Percentiles rank a stretch among this genome's conserved stretches.
These are phyloP conservation scores for Volucella inanis DNA, from an alignment of 2,888 invertebrate genomes.

Conservation along the genomic window DNA sequence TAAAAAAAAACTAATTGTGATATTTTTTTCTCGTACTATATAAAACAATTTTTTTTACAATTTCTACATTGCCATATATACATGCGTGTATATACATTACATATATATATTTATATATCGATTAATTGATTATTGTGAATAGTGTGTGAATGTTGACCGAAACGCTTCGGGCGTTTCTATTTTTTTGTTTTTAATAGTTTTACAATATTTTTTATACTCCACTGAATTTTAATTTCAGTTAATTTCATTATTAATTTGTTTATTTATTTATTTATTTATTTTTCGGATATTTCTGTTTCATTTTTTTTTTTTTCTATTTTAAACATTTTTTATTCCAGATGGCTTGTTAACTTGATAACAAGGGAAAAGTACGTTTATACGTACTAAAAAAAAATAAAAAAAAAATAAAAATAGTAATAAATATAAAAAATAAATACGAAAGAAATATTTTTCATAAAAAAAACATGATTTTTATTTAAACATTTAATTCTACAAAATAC, in stretches of 20 bases:
- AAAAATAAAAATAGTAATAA: slow-evolving; percentile 53
- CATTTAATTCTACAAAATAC: too few relatives aligned
- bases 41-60: slow-evolving; percentile 45
- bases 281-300: slow-evolving; percentile 59
- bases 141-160: slow-evolving; percentile 68
- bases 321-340: slow-evolving; percentile 71
- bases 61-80: slow-evolving; percentile 66
- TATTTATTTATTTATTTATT: slow-evolving; percentile 51
- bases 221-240: slow-evolving; percentile 49
- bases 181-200: slow-evolving; percentile 41
- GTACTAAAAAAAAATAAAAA: slow-evolving; percentile 57
- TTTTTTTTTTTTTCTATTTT: slow-evolving; percentile 50
- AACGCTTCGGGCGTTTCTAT: slow-evolving; percentile 28
- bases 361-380: slow-evolving; percentile 70
- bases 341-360: slow-evolving; percentile 71
- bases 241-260: slow-evolving; percentile 42
- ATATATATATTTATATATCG: slow-evolving; percentile 55
- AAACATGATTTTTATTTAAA: neutral
- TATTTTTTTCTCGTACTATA: slow-evolving; percentile 74
- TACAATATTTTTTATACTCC: slow-evolving; percentile 30
- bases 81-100: slow-evolving; percentile 39
- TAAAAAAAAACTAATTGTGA: slow-evolving; percentile 74
- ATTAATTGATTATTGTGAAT: slow-evolving; percentile 70
- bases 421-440: slow-evolving; percentile 52
- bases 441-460: slow-evolving; percentile 52